These are phyloP conservation scores for Eurois occulta DNA, from an alignment of 2,888 invertebrate genomes.

Conservation along the genomic window DNA sequence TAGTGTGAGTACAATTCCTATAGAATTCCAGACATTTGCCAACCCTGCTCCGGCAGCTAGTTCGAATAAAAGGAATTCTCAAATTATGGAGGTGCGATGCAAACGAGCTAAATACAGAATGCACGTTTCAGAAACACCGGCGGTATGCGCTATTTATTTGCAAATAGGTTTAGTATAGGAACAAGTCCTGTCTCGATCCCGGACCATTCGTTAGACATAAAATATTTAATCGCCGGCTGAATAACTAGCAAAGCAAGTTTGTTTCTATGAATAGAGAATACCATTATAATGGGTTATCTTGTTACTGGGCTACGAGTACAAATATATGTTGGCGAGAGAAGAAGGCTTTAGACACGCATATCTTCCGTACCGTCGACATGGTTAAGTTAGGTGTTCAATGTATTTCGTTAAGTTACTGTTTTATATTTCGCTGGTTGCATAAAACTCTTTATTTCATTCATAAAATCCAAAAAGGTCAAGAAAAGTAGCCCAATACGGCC, in stretches of 20 bases:
- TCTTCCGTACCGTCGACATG: constrained; percentile 6
- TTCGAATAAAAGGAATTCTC: constrained; percentile 67
- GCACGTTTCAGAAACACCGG: constrained; percentile 64
- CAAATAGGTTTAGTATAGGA: constrained; percentile 55
- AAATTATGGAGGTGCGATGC: constrained; percentile 70
- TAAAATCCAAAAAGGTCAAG: constrained; percentile 21
- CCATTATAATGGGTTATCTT: constrained; percentile 59
- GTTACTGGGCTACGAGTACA: constrained; percentile 62
- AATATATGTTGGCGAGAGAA: constrained; percentile 49
- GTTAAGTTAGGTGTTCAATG: constrained; percentile 23
- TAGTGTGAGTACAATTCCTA: background rate
- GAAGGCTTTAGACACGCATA: constrained; percentile 51
- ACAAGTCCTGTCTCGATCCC: constrained; percentile 39
- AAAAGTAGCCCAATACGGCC: constrained; percentile 36
- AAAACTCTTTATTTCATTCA: background rate
- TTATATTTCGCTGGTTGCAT: background rate
- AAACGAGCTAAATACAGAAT: constrained; percentile 70
- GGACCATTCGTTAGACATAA: constrained; percentile 51
- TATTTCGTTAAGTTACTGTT: background rate
- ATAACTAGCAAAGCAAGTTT: constrained; percentile 56
- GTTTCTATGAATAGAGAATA: constrained; percentile 63
- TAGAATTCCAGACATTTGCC: constrained; percentile 24
- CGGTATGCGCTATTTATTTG: constrained; percentile 64
- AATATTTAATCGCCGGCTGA: constrained; percentile 47
- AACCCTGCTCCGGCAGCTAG: constrained; percentile 56